Evolutionary conservation across 2,113 vertebrate species (phyloP), one percentile per base, ranked within the genome.

Genomic region (Rhodinocichla rosea): DNA sequence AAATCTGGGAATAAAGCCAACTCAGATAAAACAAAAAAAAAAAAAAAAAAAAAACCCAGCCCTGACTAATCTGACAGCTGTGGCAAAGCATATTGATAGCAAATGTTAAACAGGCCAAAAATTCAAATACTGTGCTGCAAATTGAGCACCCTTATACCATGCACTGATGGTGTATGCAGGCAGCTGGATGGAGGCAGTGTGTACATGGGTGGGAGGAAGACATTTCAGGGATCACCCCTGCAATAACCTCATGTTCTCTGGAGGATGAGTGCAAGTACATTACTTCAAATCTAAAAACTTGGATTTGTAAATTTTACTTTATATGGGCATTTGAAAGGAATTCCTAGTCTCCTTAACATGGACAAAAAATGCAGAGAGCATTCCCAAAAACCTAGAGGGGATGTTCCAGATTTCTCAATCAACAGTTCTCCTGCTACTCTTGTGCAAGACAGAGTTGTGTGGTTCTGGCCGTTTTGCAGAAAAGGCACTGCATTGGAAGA

Each of bases 1-100:
- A 90, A 97, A 97, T 97, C 97, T 98, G 97, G 97, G 97, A 97
- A 95, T 82, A 94, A 98, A 97, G 97, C 97, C 98, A 98, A 87
- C 88, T 91, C 42, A 3, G 94, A 97, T 97, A 92, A 96, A 97
- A 71, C 57, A 75, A 28, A 13, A 0, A 27, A 50, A 23, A 12
- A 0, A 42, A 20, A 30, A 53, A 39, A 26, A 10, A 49, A 50
- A 52, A 23, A 10, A 0, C 6, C 17, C 18, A 49, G 30, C 32
- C 35, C 77, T 89, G 64, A 96, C 93, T 98, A 97, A 92, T 95
- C 95, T 94, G 95, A 98, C 97, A 98, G 92, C 97, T 97, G 96
- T 95, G 89, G 95, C 89, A 95, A 94, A 95, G 90, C 93, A 78
- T 64, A 91, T 92, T 89, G 80, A 96, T 90, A 89, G 30, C 55